These are phyloP conservation scores for Isurus oxyrinchus DNA, from an alignment of 2,113 vertebrate genomes.

Conservation along the genomic window DNA sequence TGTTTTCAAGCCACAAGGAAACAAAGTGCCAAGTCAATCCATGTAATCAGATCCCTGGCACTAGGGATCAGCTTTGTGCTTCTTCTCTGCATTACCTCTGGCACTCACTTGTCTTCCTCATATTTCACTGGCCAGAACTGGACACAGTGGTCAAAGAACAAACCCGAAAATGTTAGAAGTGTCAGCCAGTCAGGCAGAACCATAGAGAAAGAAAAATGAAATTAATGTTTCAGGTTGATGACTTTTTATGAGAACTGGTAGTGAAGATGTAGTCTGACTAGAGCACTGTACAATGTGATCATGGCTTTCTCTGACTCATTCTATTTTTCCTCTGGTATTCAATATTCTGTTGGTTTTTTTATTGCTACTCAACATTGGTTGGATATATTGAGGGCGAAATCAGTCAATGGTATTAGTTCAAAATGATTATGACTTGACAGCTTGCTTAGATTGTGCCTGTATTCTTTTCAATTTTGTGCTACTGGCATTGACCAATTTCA, in stretches of 20 bases:
- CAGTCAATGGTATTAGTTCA: not conserved
- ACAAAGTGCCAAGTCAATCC: too few relatives aligned
- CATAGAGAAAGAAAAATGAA: not conserved
- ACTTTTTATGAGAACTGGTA: not conserved
- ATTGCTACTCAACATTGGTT: not conserved
- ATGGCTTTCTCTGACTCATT: not conserved
- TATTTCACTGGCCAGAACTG: not conserved
- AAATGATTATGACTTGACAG: not conserved
- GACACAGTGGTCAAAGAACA: not conserved
- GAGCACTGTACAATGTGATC: not conserved
- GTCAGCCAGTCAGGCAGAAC: not conserved
- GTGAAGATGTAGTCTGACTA: not conserved
- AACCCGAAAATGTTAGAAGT: not conserved
- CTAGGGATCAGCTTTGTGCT: not conserved
- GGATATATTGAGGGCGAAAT: not conserved
- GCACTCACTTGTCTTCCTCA: not conserved
- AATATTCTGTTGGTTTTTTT: not conserved
- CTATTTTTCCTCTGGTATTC: not conserved
- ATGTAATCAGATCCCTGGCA: too few relatives aligned
- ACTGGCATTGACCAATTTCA: not conserved
- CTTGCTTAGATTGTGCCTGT: not conserved
- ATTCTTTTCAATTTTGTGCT: not conserved
- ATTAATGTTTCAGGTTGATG: not conserved
- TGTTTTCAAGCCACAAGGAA: not conserved
- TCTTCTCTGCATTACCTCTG: not conserved